Base-by-base conservation (phyloP, 1,140 invertebrate species). In the Mercenaria mercenaria region DNA sequence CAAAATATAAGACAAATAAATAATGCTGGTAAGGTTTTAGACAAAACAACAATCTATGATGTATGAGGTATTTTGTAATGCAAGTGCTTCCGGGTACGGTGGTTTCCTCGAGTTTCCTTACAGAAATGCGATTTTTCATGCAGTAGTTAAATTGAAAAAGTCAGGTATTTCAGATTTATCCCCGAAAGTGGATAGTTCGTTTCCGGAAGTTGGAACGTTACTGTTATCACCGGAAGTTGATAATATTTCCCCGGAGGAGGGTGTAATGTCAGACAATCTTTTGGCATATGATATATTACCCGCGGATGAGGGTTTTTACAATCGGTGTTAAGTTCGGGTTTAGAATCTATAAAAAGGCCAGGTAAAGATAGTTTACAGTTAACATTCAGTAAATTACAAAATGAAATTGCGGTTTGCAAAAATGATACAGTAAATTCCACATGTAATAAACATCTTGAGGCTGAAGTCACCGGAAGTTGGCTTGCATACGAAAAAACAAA, bases 1-100 rank as follows among this genome's bases (percentile, higher is more conserved):
- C 34, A 84, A 34, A 56, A 90, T 77, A 37, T 64, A 10, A 67
- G 50, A 43, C 11, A 23, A 11, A 32, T 90, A 29, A 90, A 90
- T 56, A 37, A 29, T 32, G 76, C 52, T 0, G 88, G 88, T 56
- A 67, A 56, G 29, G 1, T 10, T 13, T 67, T 90, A 10, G n/a
- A 37, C 41, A 37, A 64, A 41, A 61, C 20, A 13, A 47, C 13
- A 20, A 13, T 0, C 18, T 34, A 23, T 29, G 39, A 74, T 18
- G 26, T 50, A 34, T 6, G 23, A 37, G 32, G 67, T 87, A 6
- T 86, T 79, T 37, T 52, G 32, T 37, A 83, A 90, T 43, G 89
- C 89, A 15, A 86, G 72, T n/a, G 77, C 52, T 41, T 23, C 10
- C n/a, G 72, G 88, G 11, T 82, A 76, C 39, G 81, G 52, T 15